Percentiles rank a stretch among this genome's conserved stretches.
Evolutionary conservation across 2,888 invertebrate genomes (phyloP).

Genomic region (Urechis unicinctus): DNA sequence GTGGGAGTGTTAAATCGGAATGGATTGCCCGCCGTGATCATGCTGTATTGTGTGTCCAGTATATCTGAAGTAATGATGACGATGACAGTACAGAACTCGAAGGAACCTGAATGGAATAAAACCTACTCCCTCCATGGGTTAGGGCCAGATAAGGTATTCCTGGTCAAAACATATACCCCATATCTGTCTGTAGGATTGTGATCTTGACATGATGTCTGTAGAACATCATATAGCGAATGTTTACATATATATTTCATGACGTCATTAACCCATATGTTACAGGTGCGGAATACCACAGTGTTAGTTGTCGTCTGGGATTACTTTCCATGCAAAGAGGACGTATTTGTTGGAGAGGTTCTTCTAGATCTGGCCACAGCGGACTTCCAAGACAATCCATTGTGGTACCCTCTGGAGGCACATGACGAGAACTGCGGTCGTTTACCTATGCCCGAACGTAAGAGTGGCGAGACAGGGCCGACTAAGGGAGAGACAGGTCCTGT

Average conservation of each 20-base stretch:
- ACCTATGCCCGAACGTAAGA: constrained; percentile 20
- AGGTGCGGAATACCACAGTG: constrained; percentile 53
- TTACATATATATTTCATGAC: not conserved
- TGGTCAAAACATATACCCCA: too few relatives aligned
- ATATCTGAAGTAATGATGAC: not conserved
- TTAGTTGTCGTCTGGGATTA: constrained; percentile 86
- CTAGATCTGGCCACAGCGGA: constrained; percentile 55
- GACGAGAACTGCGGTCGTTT: constrained; percentile 44
- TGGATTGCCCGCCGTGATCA: too few relatives aligned
- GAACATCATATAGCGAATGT: too few relatives aligned
- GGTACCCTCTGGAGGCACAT: constrained; percentile 60
- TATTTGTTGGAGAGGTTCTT: constrained; percentile 53
- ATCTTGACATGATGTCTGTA: too few relatives aligned
- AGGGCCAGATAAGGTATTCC: too few relatives aligned
- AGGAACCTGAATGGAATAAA: constrained; percentile 3
- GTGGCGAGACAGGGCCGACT: not conserved
- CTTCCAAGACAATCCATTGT: constrained; percentile 58
- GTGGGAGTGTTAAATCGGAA: too few relatives aligned
- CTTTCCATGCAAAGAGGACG: constrained; percentile 71
- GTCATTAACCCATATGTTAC: not conserved
- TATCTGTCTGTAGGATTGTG: too few relatives aligned
- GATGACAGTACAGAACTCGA: not conserved
- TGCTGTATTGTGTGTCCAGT: too few relatives aligned
- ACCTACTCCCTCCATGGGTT: not conserved
- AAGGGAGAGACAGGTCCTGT: not conserved